Evolutionary conservation across 2,797 vertebrate genomes (phyloP).

Genomic region (Staurois parvus): DNA sequence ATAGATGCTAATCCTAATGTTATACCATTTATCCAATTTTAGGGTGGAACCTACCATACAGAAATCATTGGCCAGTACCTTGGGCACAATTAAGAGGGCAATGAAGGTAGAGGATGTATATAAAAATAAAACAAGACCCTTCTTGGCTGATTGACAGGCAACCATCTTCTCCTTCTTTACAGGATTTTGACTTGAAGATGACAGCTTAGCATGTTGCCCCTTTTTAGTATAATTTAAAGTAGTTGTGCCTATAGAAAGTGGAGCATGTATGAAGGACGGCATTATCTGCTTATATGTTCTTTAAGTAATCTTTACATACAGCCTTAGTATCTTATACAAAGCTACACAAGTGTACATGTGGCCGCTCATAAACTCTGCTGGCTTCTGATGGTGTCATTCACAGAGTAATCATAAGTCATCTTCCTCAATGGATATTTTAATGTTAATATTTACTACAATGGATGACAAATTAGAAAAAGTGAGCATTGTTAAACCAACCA

Average conservation of each 20-base stretch:
- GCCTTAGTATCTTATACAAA: background rate
- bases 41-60: too few species aligned
- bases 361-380: too few species aligned
- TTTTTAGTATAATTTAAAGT: background rate
- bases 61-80: too few species aligned
- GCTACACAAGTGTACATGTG: background rate
- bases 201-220: background rate
- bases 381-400: background rate
- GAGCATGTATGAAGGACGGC: background rate
- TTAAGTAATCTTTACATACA: too few species aligned
- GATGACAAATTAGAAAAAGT: constrained; percentile 21
- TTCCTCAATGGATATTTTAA: constrained; percentile 22
- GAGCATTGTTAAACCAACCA: background rate
- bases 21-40: too few species aligned
- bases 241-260: background rate
- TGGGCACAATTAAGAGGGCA: too few species aligned
- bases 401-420: constrained; percentile 35
- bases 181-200: too few species aligned
- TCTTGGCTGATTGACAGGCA: too few species aligned
- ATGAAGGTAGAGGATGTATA: too few species aligned
- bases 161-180: too few species aligned
- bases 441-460: constrained; percentile 8
- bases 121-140: too few species aligned
- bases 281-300: background rate
- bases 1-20: too few species aligned